Evolutionary conservation across 53 echinoderm and acorn worm genomes (phyloP).

Genomic region (Luidia sarsii): DNA sequence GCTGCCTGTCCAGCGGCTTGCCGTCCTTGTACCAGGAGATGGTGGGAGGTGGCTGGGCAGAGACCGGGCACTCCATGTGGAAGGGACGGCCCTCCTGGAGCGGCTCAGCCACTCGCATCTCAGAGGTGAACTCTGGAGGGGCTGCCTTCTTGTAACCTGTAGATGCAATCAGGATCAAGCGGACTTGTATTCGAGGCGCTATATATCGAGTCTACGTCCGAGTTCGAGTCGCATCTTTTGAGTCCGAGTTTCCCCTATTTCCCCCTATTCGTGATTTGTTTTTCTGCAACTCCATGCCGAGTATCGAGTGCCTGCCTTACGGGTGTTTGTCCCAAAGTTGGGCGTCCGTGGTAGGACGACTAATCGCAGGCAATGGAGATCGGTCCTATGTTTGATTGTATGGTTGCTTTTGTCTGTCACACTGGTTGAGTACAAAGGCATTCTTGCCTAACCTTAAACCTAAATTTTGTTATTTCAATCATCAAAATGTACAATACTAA

Average conservation of each 20-base stretch:
- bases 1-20: slow-evolving; percentile 55
- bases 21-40: slow-evolving; percentile 78
- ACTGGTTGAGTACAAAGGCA: too few relatives aligned
- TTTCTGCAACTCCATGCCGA: too few relatives aligned
- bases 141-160: slow-evolving; percentile 21
- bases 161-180: slow-evolving; percentile 48
- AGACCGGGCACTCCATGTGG: slow-evolving; percentile 56
- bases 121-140: slow-evolving; percentile 50
- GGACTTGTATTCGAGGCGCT: slow-evolving; percentile 46
- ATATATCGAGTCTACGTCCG: slow-evolving; percentile 36
- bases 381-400: too few relatives aligned
- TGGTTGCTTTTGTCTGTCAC: too few relatives aligned
- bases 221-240: slow-evolving; percentile 24
- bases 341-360: too few relatives aligned
- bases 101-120: slow-evolving; percentile 36
- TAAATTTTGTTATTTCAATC: too few relatives aligned
- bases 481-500: too few relatives aligned
- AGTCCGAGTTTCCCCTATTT: slow-evolving; percentile 1
- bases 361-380: too few relatives aligned
- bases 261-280: neutral
- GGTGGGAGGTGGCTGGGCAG: slow-evolving; percentile 63
- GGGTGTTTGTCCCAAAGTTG: too few relatives aligned
- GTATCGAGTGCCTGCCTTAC: too few relatives aligned
- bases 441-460: too few relatives aligned
- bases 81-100: slow-evolving; percentile 54